A percentile compares a stretch with the other conserved stretches of the same genome.
Evolutionary conservation across 2,888 invertebrate species (phyloP).

Genomic region (Galeruca laticollis): DNA sequence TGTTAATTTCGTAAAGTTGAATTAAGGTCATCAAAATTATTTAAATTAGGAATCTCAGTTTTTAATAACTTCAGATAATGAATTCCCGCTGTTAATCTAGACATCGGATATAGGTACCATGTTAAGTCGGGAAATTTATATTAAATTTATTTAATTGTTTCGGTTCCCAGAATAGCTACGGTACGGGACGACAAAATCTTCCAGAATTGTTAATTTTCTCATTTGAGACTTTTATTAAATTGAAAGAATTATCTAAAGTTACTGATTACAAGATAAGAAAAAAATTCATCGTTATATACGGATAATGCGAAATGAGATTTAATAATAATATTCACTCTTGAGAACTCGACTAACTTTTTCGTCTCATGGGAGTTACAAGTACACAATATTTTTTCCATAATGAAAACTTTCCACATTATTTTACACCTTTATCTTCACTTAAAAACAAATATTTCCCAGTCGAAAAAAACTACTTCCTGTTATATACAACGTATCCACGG

Average conservation of each 20-base stretch:
- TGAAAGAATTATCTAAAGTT: not conserved
- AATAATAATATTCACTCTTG: no score
- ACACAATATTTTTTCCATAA: no score
- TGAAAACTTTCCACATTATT: no score
- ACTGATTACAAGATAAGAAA: not conserved
- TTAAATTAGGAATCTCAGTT: conserved; percentile 33
- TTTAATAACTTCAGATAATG: conserved; percentile 31
- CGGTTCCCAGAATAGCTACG: conserved; percentile 9
- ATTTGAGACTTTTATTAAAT: not conserved
- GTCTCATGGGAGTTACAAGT: no score
- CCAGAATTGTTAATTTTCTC: conserved; percentile 4
- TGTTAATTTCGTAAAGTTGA: conserved; percentile 29
- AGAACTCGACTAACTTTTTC: no score
- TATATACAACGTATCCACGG: no score
- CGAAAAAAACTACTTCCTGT: no score
- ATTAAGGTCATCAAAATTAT: conserved; percentile 26
- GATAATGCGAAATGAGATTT: not conserved
- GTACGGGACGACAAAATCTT: not conserved
- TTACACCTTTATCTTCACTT: no score
- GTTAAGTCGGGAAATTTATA: conserved; percentile 26
- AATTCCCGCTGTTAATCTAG: conserved; percentile 27
- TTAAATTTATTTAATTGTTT: conserved; percentile 27
- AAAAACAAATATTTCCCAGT: no score
- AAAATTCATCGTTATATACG: not conserved
- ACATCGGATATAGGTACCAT: conserved; percentile 14